Evolutionary conservation across 1,140 invertebrate species (phyloP).

Genomic region (Drosophila lacertosa): DNA sequence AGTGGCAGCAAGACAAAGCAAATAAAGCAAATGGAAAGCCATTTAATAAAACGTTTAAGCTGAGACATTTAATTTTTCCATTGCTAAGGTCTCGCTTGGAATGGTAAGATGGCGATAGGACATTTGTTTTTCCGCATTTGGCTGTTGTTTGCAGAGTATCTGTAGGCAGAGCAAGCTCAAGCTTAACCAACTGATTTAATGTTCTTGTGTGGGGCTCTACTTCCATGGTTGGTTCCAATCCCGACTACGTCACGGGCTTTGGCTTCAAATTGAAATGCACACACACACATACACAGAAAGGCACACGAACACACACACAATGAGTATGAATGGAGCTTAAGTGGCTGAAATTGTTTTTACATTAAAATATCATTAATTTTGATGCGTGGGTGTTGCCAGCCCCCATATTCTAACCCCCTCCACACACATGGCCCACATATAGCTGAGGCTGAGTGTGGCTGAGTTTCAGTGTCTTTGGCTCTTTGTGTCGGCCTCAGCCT

Average conservation of each 20-base stretch:
- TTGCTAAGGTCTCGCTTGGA: too few relatives aligned
- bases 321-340: conserved; percentile 66
- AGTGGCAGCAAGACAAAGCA: too few relatives aligned
- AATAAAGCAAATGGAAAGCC: too few relatives aligned
- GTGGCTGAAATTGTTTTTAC: conserved; percentile 80
- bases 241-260: conserved; percentile 43
- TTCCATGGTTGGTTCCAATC: conserved; percentile 5
- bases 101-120: too few relatives aligned
- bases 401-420: background rate
- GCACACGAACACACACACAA: conserved; percentile 13
- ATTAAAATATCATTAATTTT: conserved; percentile 82
- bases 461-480: background rate
- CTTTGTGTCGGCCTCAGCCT: conserved; percentile 4
- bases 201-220: conserved; percentile 24
- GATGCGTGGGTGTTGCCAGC: conserved; percentile 48
- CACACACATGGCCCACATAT: background rate
- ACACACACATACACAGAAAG: conserved; percentile 19
- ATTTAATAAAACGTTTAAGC: too few relatives aligned
- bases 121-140: too few relatives aligned
- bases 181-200: background rate
- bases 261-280: conserved; percentile 61
- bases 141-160: background rate
- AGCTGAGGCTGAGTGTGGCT: background rate
- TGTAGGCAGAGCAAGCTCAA: background rate
- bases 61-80: too few relatives aligned